Evolutionary conservation across 2,797 vertebrate genomes (phyloP).

Genomic region (Tamandua tetradactyla): DNA sequence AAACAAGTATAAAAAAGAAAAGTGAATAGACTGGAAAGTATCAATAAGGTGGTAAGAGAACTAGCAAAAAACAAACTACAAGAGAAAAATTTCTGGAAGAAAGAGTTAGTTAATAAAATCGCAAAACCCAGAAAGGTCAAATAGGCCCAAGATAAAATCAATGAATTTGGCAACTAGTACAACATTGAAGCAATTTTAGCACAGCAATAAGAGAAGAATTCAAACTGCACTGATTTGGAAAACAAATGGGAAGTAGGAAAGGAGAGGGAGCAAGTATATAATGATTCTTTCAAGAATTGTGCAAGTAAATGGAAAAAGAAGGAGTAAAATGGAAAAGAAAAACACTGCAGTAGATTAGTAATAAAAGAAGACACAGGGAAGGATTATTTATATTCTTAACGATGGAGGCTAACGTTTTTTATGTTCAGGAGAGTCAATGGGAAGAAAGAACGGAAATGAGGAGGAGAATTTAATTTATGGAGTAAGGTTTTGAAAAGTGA

Average conservation of each 20-base stretch:
- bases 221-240: neutral
- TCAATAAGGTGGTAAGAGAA: neutral
- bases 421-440: neutral
- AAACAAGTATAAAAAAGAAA: constrained; percentile 32
- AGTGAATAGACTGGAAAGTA: neutral
- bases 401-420: neutral
- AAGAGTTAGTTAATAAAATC: neutral
- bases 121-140: neutral
- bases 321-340: neutral
- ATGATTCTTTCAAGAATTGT: neutral
- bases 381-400: neutral
- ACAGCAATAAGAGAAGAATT: neutral
- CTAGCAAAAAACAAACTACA: neutral
- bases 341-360: neutral
- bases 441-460: neutral
- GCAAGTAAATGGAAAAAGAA: neutral
- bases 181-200: neutral
- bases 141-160: neutral
- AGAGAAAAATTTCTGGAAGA: neutral
- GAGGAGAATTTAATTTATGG: neutral
- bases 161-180: neutral
- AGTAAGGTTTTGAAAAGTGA: neutral
- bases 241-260: neutral
- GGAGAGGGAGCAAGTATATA: neutral
- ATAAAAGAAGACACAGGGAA: neutral